Evolutionary conservation across 2,113 vertebrate species (phyloP).

Genomic region (Engraulis encrasicolus): DNA sequence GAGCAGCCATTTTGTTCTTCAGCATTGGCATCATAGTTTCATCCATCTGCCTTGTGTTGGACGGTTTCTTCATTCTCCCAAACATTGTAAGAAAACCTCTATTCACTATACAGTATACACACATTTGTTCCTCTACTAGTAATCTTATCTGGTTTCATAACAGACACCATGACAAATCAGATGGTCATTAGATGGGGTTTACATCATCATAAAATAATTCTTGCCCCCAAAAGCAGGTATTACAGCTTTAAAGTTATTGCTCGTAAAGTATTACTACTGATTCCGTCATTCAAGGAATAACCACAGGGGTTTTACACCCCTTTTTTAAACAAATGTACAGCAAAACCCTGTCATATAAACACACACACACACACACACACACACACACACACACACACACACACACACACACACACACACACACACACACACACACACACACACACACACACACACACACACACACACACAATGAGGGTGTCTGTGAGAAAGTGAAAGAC

Average conservation of each 20-base stretch:
- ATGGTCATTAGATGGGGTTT: background rate
- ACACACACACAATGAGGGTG: background rate
- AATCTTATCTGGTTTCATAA: background rate
- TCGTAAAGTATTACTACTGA: too few relatives aligned
- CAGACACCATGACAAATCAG: background rate
- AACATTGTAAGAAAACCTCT: background rate
- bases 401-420: background rate
- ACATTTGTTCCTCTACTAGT: background rate
- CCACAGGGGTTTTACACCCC: too few relatives aligned
- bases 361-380: too few relatives aligned
- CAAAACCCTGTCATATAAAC: background rate
- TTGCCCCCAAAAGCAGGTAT: background rate
- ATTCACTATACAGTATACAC: background rate
- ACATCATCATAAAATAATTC: background rate
- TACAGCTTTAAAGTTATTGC: background rate
- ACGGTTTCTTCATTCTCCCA: background rate
- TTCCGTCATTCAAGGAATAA: too few relatives aligned
- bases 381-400: background rate
- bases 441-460: background rate
- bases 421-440: background rate
- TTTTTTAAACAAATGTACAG: too few relatives aligned
- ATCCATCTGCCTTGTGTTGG: background rate
- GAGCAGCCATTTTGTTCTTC: background rate
- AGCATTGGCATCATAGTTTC: background rate
- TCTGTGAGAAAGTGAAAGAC: too few relatives aligned